These are phyloP conservation scores for Sesamia nonagrioides DNA, from an alignment of 1,140 invertebrate genomes.

Conservation along the genomic window DNA sequence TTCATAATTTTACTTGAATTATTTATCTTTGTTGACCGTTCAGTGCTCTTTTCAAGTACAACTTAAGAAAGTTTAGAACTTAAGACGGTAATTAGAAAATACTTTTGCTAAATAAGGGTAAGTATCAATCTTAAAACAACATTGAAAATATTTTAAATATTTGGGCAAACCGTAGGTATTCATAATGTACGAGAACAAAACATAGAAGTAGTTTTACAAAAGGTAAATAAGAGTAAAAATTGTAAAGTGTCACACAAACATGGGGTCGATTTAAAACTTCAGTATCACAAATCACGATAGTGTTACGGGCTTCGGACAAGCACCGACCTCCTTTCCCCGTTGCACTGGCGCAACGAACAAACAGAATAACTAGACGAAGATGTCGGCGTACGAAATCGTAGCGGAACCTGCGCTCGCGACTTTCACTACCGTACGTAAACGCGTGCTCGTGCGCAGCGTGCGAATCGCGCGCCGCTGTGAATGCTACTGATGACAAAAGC, in stretches of 20 bases:
- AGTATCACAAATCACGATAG: conserved; percentile 70
- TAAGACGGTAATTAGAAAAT: conserved; percentile 24
- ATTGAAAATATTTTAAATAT: not conserved
- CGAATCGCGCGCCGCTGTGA: conserved; percentile 75
- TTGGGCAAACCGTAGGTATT: not conserved
- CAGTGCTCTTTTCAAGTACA: not conserved
- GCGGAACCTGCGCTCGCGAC: conserved; percentile 81
- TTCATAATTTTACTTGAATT: conserved; percentile 2
- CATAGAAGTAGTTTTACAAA: conserved; percentile 1
- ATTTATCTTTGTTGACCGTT: not conserved
- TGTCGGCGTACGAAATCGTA: conserved; percentile 79
- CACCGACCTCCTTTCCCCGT: conserved; percentile 84
- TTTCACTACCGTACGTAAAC: conserved; percentile 74
- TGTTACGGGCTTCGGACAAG: conserved; percentile 73
- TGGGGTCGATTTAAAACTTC: conserved; percentile 65
- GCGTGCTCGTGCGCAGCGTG: conserved; percentile 68
- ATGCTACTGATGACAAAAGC: conserved; percentile 69
- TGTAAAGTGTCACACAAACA: conserved; percentile 70
- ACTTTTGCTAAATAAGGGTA: not conserved
- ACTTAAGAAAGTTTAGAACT: conserved; percentile 27
- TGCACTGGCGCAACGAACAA: conserved; percentile 85
- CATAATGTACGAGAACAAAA: not conserved
- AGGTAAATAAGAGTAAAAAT: conserved; percentile 37
- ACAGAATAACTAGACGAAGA: conserved; percentile 84
- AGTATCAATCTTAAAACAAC: not conserved